Evolutionary conservation across 1,140 invertebrate genomes (phyloP), one percentile per base, ranked within the genome.

Genomic region (Lordiphosa clarofinis): DNA sequence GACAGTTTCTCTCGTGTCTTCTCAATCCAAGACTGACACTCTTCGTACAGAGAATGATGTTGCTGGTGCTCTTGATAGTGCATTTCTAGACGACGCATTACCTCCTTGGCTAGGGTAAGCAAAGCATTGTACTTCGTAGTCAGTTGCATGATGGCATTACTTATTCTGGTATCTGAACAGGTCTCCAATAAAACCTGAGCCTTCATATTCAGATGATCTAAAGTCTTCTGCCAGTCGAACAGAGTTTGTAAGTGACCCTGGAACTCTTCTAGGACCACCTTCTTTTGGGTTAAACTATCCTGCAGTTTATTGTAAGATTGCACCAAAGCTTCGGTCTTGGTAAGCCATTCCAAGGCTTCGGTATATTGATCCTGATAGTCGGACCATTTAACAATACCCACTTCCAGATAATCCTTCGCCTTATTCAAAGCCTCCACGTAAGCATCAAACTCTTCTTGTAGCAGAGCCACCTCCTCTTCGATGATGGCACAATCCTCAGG

Each of bases 351-450:
- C 49, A 94, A 90, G 43, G 96, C 96, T 90, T 97, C 95, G 74
- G 94, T 93, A 81, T 96, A 96, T 74, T 97, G 96, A 87, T 98
- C 96, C 90, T 98, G 96, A 86, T 98, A 98, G 89, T 98, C 96
- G 11, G 95, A 96, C 97, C 97, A 98, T 89, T 97, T 96, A 0
- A 97, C 95, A 81, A 98, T 96, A 61, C 95, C 96, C 55, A 94
- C 91, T 90, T 98, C 96, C 4, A 99, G 91, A 19, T 96, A 91
- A 59, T 92, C 92, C 90, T 97, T 97, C 0, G 94, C 95, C 70
- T 93, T 94, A 57, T 92, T 94, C 3, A 97, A 84, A 24, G 93
- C 92, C 91, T 91, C 94, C 89, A 94, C 92, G 73, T 96, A 96
- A 56, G 92, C 94, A 89, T 96, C 95, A 76, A 94, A 96, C 86